Conservation (phyloP, 2,797 vertebrate genomes). For the Pseudotriccus pelzelni region DNA sequence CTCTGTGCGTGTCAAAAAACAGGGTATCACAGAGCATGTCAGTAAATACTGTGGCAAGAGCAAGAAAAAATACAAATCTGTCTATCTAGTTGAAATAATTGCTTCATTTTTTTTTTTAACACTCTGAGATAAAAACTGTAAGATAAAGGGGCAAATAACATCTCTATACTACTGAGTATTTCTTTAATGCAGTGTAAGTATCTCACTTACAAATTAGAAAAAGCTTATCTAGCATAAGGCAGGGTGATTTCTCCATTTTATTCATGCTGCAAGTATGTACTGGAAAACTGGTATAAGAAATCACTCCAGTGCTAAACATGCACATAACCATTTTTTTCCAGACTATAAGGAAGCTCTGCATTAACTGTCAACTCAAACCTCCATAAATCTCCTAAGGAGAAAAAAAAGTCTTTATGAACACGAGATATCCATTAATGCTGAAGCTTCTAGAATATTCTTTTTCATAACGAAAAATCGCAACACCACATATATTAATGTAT, state of each 20-base stretch:
- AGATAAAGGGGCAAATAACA: background rate
- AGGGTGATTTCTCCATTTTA: background rate
- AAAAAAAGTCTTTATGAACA: background rate
- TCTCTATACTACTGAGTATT: background rate
- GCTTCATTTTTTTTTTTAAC: background rate
- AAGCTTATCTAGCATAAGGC: background rate
- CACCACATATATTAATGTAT: rapidly evolving
- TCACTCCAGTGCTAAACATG: background rate
- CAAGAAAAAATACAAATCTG: background rate
- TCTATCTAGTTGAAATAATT: background rate
- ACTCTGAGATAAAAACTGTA: background rate
- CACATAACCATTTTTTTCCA: background rate
- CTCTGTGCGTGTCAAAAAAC: background rate
- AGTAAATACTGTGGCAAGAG: background rate
- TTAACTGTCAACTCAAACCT: background rate
- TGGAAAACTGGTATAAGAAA: background rate
- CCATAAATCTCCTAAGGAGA: background rate
- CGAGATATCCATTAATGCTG: rapidly evolving
- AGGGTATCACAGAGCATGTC: background rate
- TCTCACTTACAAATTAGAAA: background rate
- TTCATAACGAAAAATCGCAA: background rate
- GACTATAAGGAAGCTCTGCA: background rate
- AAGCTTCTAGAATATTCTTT: background rate
- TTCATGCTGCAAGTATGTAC: background rate
- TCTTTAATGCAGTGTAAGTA: background rate